Base-by-base conservation (phyloP, 2,797 vertebrate species). In the Pangasius krempfi region DNA sequence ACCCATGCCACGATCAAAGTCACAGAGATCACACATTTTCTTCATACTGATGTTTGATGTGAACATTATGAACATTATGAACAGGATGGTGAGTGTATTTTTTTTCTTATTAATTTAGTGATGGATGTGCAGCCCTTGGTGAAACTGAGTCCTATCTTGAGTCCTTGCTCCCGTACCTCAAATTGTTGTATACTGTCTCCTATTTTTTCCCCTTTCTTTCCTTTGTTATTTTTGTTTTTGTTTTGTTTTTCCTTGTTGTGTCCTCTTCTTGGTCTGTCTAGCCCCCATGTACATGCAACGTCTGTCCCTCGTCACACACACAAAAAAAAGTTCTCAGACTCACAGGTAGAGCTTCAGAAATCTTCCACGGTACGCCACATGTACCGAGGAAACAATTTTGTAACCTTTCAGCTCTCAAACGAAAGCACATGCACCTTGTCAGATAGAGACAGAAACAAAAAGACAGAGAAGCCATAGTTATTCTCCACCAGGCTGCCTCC, bases 391-490 rank as follows among this genome's bases (percentile, higher is more conserved):
- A 75, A 78, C 16, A 25, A 47, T 83, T n/a, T 64, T n/a, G 56
- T 25, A 25, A 40, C 4, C 9, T 9, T 58, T 80, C 37, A 10
- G 4, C 9, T 33, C 50, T 80, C 12, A 76, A 76, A 76, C 5
- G 12, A 76, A 78, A 52, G 47, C 75, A 52, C 47, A 30, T 10
- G 50, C 50, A 52, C 75, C 47, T 50, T n/a, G 44, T 76, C 73
- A 50, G 40, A 50, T 52, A 78, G 75, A 52, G 4, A 58, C 20
- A 47, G 25, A 72, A 20, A 30, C 75, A 50, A 30, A 75, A 44
- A 27, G 20, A 86, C 9, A 86, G 79, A 78, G 58, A 88, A 82
- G 52, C 73, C 30, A 13, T 79, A 75, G 83, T 44, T 40, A 40
- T 47, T 82, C 40, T 47, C 14, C 22, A 40, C 30, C 70, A 40